These are phyloP conservation scores for Zygothrica quintamaculata DNA, from an alignment of 2,888 invertebrate species.

Conservation along the genomic window DNA sequence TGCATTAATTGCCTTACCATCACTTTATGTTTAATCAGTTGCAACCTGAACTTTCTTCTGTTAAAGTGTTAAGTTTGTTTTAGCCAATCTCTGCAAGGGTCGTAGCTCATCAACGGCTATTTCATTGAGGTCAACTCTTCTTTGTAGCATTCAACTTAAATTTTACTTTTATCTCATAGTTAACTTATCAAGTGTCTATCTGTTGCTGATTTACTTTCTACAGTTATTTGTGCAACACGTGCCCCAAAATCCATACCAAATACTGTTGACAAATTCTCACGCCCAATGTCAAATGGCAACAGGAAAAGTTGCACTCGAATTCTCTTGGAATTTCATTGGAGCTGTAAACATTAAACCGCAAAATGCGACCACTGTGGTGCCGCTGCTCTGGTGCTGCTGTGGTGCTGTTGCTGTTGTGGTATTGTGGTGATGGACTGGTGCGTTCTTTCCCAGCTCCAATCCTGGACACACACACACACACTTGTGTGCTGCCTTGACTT, in stretches of 20 bases:
- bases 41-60: conserved; percentile 59
- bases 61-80: conserved; percentile 24
- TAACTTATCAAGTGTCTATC: conserved; percentile 36
- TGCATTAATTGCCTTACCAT: conserved; percentile 23
- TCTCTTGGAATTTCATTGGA: conserved; percentile 5
- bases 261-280: conserved; percentile 55
- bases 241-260: conserved; percentile 20
- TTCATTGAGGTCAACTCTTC: conserved; percentile 71
- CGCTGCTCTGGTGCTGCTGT: neutral
- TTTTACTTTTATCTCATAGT: conserved; percentile 20
- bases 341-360: conserved; percentile 57
- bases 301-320: conserved; percentile 12
- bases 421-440: conserved; percentile 16
- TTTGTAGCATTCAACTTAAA: no score
- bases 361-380: conserved; percentile 54
- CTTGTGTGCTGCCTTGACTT: conserved; percentile 53
- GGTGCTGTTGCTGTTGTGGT: conserved; percentile 10
- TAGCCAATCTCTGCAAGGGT: conserved; percentile 22
- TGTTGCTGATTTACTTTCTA: conserved; percentile 44
- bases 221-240: conserved; percentile 51
- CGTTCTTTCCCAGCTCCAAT: conserved; percentile 47
- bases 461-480: conserved; percentile 55
- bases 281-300: conserved; percentile 39
- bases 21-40: conserved; percentile 49
- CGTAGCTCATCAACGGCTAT: conserved; percentile 13